A percentile compares a stretch with the other conserved stretches of the same genome.
These are phyloP conservation scores for Neofelis nebulosa DNA, from an alignment of 2,113 vertebrate species.

Conservation along the genomic window DNA sequence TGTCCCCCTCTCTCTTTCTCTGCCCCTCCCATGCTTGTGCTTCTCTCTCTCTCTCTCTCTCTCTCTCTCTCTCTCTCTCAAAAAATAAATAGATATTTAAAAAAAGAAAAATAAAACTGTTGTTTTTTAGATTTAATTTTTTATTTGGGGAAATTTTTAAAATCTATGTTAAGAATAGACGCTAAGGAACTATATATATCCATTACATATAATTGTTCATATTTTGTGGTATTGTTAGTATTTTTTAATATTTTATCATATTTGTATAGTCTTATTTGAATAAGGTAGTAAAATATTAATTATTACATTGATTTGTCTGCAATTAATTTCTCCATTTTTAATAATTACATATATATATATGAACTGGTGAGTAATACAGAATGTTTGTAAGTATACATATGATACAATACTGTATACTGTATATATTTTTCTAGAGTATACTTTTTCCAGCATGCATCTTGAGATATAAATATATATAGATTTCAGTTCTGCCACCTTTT, in stretches of 20 bases:
- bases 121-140: slow-evolving; percentile 29
- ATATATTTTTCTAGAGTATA: neutral
- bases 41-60: too few relatives aligned
- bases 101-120: neutral
- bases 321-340: slow-evolving; percentile 6
- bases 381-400: slow-evolving; percentile 2
- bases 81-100: too few relatives aligned
- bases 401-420: neutral
- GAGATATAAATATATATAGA: neutral
- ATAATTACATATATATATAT: neutral
- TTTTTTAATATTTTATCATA: slow-evolving; percentile 33
- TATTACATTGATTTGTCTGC: neutral
- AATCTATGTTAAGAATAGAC: neutral
- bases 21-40: too few relatives aligned
- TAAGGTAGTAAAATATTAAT: neutral
- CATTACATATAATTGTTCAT: neutral
- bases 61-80: too few relatives aligned
- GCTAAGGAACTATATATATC: neutral
- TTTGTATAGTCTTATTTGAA: neutral
- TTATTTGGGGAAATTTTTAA: neutral
- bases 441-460: slow-evolving; percentile 7
- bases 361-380: neutral
- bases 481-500: neutral
- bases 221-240: neutral
- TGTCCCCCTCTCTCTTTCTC: too few relatives aligned